Evolutionary conservation across 2,113 vertebrate genomes (phyloP).

Genomic region (Ursus arctos): DNA sequence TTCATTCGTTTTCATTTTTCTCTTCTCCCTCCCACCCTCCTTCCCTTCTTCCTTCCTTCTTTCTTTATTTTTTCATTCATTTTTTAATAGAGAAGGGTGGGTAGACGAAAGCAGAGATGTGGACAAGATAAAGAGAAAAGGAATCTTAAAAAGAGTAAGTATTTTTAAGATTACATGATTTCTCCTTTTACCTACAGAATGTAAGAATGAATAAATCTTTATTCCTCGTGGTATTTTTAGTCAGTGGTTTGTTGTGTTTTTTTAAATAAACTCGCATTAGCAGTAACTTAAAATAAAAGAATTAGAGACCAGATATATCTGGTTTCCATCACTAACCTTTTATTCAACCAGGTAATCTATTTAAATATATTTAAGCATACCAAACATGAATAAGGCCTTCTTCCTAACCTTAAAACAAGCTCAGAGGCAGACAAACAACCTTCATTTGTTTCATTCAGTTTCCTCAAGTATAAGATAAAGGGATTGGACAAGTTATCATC

Average conservation of each 20-base stretch:
- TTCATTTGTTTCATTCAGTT: neutral
- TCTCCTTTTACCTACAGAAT: slow-evolving; percentile 29
- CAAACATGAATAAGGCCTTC: neutral
- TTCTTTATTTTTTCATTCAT: neutral
- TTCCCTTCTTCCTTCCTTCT: neutral
- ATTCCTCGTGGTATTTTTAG: neutral
- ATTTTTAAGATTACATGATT: slow-evolving; percentile 20
- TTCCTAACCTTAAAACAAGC: neutral
- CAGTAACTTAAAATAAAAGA: slow-evolving; percentile 20
- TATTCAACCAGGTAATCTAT: neutral
- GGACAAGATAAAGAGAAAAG: neutral
- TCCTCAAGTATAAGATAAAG: neutral
- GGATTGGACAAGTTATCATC: neutral
- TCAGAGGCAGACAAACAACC: neutral
- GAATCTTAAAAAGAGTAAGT: neutral
- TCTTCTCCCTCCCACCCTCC: neutral
- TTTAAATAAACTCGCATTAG: slow-evolving; percentile 20
- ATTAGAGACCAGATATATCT: neutral
- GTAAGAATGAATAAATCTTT: neutral
- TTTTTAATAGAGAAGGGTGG: neutral
- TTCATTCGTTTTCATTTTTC: neutral
- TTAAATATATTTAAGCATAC: slow-evolving; percentile 26
- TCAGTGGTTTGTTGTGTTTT: neutral
- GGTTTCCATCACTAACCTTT: slow-evolving; percentile 28
- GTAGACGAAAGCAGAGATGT: neutral